Conservation (phyloP, 2,113 vertebrate genomes). For the Chamaetylas fuelleborni region DNA sequence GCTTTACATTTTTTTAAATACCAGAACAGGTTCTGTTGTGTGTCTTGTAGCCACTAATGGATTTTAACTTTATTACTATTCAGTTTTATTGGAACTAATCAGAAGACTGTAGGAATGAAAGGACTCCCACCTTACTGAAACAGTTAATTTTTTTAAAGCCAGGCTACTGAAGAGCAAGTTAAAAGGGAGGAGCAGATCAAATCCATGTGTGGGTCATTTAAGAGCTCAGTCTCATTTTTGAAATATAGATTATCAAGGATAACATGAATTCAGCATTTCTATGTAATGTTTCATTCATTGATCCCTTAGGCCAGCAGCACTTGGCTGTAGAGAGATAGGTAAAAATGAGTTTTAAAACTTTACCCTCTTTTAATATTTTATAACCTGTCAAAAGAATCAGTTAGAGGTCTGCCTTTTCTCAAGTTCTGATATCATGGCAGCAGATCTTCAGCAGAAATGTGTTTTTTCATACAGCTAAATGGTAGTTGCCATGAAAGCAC, state of each 20-base stretch:
- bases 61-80: constrained; percentile 67
- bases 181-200: constrained; percentile 67
- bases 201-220: constrained; percentile 70
- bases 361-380: constrained; percentile 71
- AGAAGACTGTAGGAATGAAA: constrained; percentile 54
- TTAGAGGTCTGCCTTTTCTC: constrained; percentile 58
- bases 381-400: constrained; percentile 66
- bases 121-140: constrained; percentile 67
- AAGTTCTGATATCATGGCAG: constrained; percentile 15
- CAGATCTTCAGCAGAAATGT: constrained; percentile 28
- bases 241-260: constrained; percentile 76
- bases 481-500: constrained; percentile 55
- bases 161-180: constrained; percentile 67
- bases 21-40: constrained; percentile 28
- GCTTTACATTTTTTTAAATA: background rate
- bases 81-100: constrained; percentile 67
- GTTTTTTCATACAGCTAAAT: constrained; percentile 42
- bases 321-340: constrained; percentile 49
- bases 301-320: constrained; percentile 62
- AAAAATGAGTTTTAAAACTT: constrained; percentile 76
- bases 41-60: constrained; percentile 61
- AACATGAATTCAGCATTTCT: constrained; percentile 77
- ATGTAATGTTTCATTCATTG: constrained; percentile 77
- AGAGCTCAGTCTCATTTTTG: constrained; percentile 70
- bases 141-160: constrained; percentile 72